Conservation (phyloP, 2,888 invertebrate species). For the Tetropium fuscum region DNA sequence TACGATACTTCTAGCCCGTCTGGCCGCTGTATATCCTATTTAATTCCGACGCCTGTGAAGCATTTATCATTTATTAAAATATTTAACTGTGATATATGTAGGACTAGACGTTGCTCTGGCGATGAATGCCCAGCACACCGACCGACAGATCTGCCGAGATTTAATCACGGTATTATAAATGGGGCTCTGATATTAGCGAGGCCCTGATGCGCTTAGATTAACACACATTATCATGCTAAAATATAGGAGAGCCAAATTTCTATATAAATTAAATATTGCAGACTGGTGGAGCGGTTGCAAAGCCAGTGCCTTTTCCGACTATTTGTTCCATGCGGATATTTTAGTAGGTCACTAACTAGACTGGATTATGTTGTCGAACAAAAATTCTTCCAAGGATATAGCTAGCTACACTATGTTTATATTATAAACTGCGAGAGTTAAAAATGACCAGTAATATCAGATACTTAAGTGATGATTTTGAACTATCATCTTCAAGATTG, state of each 20-base stretch:
- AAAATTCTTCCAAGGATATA: no score
- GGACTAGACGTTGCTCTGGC: conserved; percentile 27
- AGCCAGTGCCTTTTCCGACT: no score
- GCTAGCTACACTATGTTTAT: no score
- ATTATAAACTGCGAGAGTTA: no score
- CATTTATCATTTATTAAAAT: conserved; percentile 50
- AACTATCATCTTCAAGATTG: no score
- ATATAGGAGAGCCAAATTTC: conserved; percentile 12
- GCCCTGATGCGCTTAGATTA: conserved; percentile 22
- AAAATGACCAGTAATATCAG: no score
- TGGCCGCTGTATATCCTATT: background rate
- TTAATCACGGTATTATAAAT: conserved; percentile 51
- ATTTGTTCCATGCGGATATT: no score
- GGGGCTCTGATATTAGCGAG: conserved; percentile 44
- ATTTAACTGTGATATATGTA: conserved; percentile 47
- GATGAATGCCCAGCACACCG: conserved; percentile 36
- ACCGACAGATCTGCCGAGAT: conserved; percentile 49
- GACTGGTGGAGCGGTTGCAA: background rate
- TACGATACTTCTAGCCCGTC: conserved; percentile 23
- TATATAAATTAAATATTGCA: conserved; percentile 10
- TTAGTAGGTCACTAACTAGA: no score
- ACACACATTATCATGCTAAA: conserved; percentile 24
- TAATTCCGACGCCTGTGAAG: conserved; percentile 27
- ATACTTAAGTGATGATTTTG: no score
- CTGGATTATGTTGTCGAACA: no score